Conservation (phyloP, 2,797 vertebrate species). For the Enteromius argenteus region DNA sequence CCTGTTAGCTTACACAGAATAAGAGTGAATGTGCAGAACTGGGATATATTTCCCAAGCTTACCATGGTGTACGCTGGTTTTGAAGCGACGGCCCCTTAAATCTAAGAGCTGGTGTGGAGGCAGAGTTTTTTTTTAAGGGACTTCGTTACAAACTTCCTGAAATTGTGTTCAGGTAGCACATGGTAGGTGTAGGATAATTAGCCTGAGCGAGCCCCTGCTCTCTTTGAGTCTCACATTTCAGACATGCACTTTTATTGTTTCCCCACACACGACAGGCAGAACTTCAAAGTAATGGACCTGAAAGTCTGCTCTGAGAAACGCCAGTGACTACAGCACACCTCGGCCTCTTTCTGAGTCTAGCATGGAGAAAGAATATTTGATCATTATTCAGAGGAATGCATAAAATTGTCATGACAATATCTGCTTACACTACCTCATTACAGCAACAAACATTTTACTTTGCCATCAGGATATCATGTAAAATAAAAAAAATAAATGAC, state of each 20-base stretch:
- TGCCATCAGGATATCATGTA: neutral
- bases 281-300: slow-evolving; percentile 19
- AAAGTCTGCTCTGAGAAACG: slow-evolving; percentile 10
- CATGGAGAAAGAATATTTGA: slow-evolving; percentile 27
- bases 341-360: neutral
- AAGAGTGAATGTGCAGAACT: slow-evolving; percentile 6
- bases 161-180: slow-evolving; percentile 30
- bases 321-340: slow-evolving; percentile 1
- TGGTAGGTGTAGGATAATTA: slow-evolving; percentile 43
- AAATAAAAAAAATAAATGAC: neutral
- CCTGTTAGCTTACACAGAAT: neutral
- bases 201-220: slow-evolving; percentile 26
- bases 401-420: slow-evolving; percentile 17
- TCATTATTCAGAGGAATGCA: slow-evolving; percentile 28
- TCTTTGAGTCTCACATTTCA: slow-evolving; percentile 52
- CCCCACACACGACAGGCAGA: slow-evolving; percentile 27
- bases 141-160: slow-evolving; percentile 16
- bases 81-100: neutral
- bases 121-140: neutral
- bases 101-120: slow-evolving; percentile 17
- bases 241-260: slow-evolving; percentile 40
- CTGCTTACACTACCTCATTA: neutral
- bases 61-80: neutral
- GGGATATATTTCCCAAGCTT: neutral
- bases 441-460: slow-evolving; percentile 7